Conservation (phyloP, 2,797 vertebrate genomes). For the Decapterus maruadsi region DNA sequence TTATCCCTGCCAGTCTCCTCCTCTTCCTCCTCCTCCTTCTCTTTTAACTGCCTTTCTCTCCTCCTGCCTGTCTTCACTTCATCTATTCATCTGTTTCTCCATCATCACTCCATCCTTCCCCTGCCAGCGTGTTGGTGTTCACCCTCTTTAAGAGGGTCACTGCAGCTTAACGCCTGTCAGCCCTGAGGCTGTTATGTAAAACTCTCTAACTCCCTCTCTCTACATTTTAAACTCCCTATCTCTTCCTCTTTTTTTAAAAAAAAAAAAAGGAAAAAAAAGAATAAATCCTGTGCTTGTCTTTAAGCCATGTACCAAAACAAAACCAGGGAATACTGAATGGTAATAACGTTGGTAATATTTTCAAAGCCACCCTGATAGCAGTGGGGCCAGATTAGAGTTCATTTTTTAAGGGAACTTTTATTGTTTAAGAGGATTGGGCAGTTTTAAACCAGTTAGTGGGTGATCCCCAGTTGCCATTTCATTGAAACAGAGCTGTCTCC, state of each 20-base stretch:
- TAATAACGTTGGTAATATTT: constrained; percentile 36
- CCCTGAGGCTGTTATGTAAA: constrained; percentile 72
- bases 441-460: constrained; percentile 46
- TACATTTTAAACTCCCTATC: constrained; percentile 58
- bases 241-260: constrained; percentile 31
- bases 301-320: constrained; percentile 55
- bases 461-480: constrained; percentile 29
- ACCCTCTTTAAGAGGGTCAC: constrained; percentile 69
- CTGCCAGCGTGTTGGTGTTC: constrained; percentile 49
- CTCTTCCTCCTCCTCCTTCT: constrained; percentile 2
- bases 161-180: constrained; percentile 61
- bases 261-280: constrained; percentile 12
- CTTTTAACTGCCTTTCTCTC: not conserved
- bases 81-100: constrained; percentile 39
- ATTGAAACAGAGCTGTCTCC: constrained; percentile 25
- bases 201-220: constrained; percentile 60
- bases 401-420: constrained; percentile 46
- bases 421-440: constrained; percentile 56
- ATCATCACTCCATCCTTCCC: constrained; percentile 43
- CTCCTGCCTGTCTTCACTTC: constrained; percentile 11
- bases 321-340: constrained; percentile 31
- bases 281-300: constrained; percentile 48
- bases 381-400: constrained; percentile 37
- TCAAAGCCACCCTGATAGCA: constrained; percentile 25
- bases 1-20: constrained; percentile 21